phyloP scores from a whole-genome alignment of 92 coral and sea anemone genomes.

The Micromussa lordhowensis region DNA sequence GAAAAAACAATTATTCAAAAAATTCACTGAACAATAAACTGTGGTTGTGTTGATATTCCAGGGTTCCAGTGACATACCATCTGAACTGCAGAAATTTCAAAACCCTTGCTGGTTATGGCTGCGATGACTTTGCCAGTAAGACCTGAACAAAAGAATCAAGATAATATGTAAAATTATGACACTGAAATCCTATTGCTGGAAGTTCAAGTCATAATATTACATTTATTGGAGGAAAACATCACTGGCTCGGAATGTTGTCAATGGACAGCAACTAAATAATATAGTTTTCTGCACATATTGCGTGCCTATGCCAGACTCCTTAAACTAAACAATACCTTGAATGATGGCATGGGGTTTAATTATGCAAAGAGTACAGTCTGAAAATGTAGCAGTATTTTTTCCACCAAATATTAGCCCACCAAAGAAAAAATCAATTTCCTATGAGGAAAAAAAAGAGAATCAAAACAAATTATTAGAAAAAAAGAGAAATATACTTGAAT shows the following conservation, averaged over 20 bases:
- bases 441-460: neutral
- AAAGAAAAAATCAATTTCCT: slow-evolving; percentile 95
- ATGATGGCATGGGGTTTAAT: slow-evolving; percentile 92
- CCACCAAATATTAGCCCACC: slow-evolving; percentile 45
- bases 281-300: no score
- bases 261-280: no score
- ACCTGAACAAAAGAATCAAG: slow-evolving; percentile 57
- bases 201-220: no score
- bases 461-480: neutral
- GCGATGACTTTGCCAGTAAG: slow-evolving; percentile 85
- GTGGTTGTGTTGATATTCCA: neutral
- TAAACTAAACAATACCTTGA: slow-evolving; percentile 66
- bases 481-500: neutral
- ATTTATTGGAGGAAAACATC: no score
- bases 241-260: no score
- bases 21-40: neutral
- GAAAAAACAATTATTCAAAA: neutral
- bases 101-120: slow-evolving; percentile 82
- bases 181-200: no score
- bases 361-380: slow-evolving; percentile 86
- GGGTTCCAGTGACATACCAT: slow-evolving; percentile 66
- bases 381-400: slow-evolving; percentile 74
- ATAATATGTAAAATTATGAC: no score
- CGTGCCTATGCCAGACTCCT: neutral
- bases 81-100: slow-evolving; percentile 87